These are phyloP conservation scores for Oenanthe oenanthe DNA, from an alignment of 2,113 vertebrate species.

Conservation along the genomic window DNA sequence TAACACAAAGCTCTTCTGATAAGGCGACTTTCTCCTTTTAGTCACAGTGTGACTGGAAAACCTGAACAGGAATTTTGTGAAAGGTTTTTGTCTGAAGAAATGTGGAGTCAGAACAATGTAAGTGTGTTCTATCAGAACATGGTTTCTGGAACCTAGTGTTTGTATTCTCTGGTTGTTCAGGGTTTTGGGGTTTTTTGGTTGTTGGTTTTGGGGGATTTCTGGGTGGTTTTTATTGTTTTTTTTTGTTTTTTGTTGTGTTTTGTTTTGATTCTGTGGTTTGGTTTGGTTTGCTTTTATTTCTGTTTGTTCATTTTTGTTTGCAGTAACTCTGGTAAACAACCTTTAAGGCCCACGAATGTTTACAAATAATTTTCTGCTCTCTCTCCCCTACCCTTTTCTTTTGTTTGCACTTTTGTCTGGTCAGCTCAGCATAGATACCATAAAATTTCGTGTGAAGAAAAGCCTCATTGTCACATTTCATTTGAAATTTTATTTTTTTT, in stretches of 20 bases:
- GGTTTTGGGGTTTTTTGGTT: background rate
- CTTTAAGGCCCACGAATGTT: background rate
- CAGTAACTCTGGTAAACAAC: background rate
- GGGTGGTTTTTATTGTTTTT: background rate
- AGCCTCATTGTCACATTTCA: background rate
- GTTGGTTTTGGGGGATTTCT: background rate
- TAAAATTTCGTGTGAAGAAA: accelerated
- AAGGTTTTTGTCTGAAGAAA: background rate
- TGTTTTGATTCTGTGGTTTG: background rate
- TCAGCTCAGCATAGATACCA: background rate
- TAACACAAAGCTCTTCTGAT: background rate
- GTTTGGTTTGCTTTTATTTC: background rate
- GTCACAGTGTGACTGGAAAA: background rate
- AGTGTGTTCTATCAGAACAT: background rate
- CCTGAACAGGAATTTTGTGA: background rate
- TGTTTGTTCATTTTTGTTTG: background rate
- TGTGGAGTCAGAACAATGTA: background rate
- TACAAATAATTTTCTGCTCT: background rate
- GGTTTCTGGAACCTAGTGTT: background rate
- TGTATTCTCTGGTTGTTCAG: background rate
- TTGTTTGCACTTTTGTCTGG: background rate
- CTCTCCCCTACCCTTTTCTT: accelerated
- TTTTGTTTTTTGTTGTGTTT: background rate
- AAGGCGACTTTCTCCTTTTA: background rate
- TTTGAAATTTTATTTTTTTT: background rate